Evolutionary conservation across 2,888 invertebrate species (phyloP).

Genomic region (Rutpela maculata): DNA sequence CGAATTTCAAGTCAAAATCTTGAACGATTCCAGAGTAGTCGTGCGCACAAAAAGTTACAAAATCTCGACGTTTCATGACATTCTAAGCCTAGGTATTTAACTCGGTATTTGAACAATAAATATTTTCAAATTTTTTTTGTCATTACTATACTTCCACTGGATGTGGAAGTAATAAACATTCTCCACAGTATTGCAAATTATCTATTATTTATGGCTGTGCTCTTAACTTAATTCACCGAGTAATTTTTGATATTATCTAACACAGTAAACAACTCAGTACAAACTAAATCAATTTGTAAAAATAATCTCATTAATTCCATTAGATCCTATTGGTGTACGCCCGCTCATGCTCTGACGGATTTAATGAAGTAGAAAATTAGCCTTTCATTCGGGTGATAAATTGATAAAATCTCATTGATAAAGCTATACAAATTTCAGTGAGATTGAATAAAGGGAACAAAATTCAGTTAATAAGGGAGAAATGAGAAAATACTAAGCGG

Average conservation of each 20-base stretch:
- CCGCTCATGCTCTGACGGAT: constrained; percentile 36
- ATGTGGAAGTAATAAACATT: no score
- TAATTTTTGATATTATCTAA: neutral
- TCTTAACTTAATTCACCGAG: neutral
- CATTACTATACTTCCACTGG: no score
- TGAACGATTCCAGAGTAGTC: no score
- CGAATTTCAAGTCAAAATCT: no score
- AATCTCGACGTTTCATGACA: no score
- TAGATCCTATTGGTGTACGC: neutral
- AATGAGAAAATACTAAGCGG: constrained; percentile 23
- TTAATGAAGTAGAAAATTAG: constrained; percentile 46
- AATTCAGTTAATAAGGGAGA: constrained; percentile 20
- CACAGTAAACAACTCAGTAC: neutral
- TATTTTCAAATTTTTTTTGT: no score
- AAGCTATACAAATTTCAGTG: constrained; percentile 32
- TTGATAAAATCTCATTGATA: constrained; percentile 41
- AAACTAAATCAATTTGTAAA: neutral
- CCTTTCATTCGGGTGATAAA: constrained; percentile 44
- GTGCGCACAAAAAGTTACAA: no score
- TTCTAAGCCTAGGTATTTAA: no score
- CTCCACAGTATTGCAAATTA: no score
- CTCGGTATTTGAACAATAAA: no score
- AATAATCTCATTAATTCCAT: constrained; percentile 32
- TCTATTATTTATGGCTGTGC: no score
- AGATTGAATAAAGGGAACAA: constrained; percentile 25